A percentile compares a stretch with the other conserved stretches of the same genome.
phyloP scores from a whole-genome alignment of 2,888 invertebrate genomes.

The Leuctra nigra region DNA sequence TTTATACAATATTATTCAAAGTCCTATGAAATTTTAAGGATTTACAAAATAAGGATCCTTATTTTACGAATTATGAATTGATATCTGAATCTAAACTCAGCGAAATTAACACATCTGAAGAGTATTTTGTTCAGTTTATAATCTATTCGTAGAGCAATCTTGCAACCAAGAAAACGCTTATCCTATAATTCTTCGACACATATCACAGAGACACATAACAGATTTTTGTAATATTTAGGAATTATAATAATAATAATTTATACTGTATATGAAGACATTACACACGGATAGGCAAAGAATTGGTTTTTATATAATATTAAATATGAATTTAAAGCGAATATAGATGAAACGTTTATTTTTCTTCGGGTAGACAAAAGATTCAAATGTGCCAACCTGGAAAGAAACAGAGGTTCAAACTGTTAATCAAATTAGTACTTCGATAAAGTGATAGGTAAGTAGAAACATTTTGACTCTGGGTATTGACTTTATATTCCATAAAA shows the following conservation, averaged over 20 bases:
- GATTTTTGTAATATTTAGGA: constrained; percentile 13
- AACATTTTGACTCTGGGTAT: background rate
- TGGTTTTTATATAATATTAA: too few relatives aligned
- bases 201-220: constrained; percentile 28
- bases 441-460: background rate
- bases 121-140: constrained; percentile 17
- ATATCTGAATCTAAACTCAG: too few relatives aligned
- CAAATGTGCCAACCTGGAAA: constrained; percentile 11
- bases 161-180: too few relatives aligned
- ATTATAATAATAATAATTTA: constrained; percentile 2
- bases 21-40: background rate
- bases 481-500: too few relatives aligned
- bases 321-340: constrained; percentile 11
- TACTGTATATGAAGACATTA: constrained; percentile 7
- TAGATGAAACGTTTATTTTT: background rate
- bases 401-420: background rate
- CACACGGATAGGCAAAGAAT: constrained; percentile 10
- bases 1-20: background rate
- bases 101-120: too few relatives aligned
- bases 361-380: constrained; percentile 2
- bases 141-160: too few relatives aligned
- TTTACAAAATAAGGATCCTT: too few relatives aligned
- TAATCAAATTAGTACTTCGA: background rate
- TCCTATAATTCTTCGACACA: constrained; percentile 26
- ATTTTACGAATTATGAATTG: too few relatives aligned